Percentiles rank a stretch among this genome's conserved stretches.
Conservation (phyloP, 1,140 invertebrate genomes). For the Calliphora vicina region DNA sequence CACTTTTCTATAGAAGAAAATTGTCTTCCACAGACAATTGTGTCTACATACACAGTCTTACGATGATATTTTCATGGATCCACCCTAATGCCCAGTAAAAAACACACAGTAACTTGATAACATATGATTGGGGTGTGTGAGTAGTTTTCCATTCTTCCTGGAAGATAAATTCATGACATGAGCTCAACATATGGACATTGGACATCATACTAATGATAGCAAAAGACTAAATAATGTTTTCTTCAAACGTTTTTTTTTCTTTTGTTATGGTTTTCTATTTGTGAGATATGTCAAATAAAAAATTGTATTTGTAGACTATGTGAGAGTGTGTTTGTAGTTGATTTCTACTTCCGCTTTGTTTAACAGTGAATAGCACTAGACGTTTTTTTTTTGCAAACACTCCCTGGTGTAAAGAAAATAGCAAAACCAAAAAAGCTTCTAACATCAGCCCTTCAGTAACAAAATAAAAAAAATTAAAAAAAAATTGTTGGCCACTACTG, state of each 20-base stretch:
- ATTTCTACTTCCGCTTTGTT: neutral
- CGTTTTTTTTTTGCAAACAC: no score
- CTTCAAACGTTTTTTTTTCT: neutral
- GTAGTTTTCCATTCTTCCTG: neutral
- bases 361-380: neutral
- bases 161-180: slow-evolving; percentile 7
- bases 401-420: no score
- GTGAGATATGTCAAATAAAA: neutral
- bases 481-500: slow-evolving; percentile 43
- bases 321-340: neutral
- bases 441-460: neutral
- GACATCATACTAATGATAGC: slow-evolving; percentile 22
- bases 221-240: slow-evolving; percentile 25
- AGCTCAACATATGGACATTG: slow-evolving; percentile 18
- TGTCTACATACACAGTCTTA: no score
- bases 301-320: neutral
- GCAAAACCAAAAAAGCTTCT: neutral
- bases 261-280: no score
- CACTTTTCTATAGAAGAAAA: no score
- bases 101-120: neutral
- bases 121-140: neutral
- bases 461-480: no score
- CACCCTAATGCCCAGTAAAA: no score
- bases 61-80: no score
- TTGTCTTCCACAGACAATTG: no score